Evolutionary conservation across 2,797 vertebrate genomes (phyloP).

Genomic region (Hypotaenidia philippensis): DNA sequence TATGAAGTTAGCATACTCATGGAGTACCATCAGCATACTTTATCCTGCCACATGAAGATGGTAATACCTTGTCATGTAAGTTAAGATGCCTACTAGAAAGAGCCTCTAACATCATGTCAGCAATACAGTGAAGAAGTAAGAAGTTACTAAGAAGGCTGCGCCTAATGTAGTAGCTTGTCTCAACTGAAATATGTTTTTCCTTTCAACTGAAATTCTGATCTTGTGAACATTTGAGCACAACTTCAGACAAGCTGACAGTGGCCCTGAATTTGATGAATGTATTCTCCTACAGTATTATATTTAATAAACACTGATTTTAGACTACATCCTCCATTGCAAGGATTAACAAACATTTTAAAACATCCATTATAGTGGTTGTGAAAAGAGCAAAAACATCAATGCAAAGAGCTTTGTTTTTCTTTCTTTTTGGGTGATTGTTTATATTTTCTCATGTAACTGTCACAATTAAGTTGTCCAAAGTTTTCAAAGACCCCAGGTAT

Average conservation of each 20-base stretch:
- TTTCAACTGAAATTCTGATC: conserved; percentile 3
- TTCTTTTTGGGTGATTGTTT: neutral
- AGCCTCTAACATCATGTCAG: neutral
- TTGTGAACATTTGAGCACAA: neutral
- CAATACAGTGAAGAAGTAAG: neutral
- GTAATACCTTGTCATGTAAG: neutral
- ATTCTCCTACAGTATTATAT: neutral
- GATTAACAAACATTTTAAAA: neutral
- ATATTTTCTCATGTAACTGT: neutral
- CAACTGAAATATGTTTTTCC: neutral
- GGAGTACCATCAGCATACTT: neutral
- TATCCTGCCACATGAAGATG: neutral
- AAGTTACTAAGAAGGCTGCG: neutral
- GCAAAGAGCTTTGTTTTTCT: neutral
- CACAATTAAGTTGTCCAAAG: neutral
- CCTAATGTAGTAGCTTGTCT: neutral
- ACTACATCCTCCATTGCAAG: neutral
- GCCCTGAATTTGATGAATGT: neutral
- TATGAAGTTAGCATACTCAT: neutral
- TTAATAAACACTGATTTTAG: conserved; percentile 27
- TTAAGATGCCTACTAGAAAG: neutral
- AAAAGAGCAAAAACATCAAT: neutral
- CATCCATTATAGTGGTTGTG: neutral
- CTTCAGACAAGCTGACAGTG: neutral
- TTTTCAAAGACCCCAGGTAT: neutral